Conservation (phyloP, 1,140 invertebrate genomes). For the Subanguina moxae region DNA sequence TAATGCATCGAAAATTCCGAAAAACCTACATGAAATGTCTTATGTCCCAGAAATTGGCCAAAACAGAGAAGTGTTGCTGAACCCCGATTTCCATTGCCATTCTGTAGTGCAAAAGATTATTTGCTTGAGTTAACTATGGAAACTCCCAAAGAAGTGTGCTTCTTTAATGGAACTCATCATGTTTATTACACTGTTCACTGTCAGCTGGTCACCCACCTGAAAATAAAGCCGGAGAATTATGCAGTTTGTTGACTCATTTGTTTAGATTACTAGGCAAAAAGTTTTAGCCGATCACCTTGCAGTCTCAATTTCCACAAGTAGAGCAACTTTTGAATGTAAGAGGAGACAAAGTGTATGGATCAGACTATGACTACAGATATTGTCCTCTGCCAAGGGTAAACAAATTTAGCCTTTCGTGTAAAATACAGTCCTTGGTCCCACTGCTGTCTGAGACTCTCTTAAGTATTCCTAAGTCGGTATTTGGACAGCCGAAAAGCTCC, state of each 20-base stretch:
- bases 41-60: too few relatives aligned
- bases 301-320: slow-evolving; percentile 11
- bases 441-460: too few relatives aligned
- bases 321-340: not conserved
- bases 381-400: not conserved
- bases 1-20: too few relatives aligned
- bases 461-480: too few relatives aligned
- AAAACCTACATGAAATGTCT: too few relatives aligned
- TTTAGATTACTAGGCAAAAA: not conserved
- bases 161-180: slow-evolving; percentile 12
- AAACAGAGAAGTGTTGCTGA: too few relatives aligned
- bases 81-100: slow-evolving; percentile 5
- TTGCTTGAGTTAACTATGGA: not conserved
- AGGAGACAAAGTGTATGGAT: not conserved
- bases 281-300: not conserved
- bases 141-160: slow-evolving; percentile 8
- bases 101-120: slow-evolving; percentile 4
- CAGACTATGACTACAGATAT: not conserved
- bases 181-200: not conserved
- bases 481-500: too few relatives aligned
- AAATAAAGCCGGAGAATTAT: slow-evolving; percentile 1
- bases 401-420: not conserved
- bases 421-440: too few relatives aligned
- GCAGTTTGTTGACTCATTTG: not conserved
- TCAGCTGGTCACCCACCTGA: not conserved